These are phyloP conservation scores for Percopsis omiscomaycus DNA, from an alignment of 2,797 vertebrate genomes.

Conservation along the genomic window DNA sequence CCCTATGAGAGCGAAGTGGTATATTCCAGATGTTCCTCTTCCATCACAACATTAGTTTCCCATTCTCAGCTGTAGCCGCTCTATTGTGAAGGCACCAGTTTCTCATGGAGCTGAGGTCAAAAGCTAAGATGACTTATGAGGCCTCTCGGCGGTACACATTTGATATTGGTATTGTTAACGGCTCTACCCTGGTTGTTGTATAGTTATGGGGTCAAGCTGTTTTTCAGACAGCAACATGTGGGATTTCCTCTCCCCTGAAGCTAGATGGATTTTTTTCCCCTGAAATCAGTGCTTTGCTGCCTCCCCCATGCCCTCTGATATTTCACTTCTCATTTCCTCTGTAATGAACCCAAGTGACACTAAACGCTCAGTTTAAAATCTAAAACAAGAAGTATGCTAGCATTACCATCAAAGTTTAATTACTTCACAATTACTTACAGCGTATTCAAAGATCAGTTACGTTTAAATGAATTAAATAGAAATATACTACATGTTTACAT, in stretches of 20 bases:
- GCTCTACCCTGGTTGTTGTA: slow-evolving; percentile 44
- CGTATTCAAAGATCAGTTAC: slow-evolving; percentile 1
- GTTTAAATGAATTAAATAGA: neutral
- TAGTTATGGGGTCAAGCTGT: slow-evolving; percentile 59
- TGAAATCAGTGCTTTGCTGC: slow-evolving; percentile 7
- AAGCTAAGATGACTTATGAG: slow-evolving; percentile 63
- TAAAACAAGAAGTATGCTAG: slow-evolving; percentile 18
- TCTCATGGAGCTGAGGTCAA: slow-evolving; percentile 58
- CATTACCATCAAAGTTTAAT: slow-evolving; percentile 22
- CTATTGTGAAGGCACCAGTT: slow-evolving; percentile 51
- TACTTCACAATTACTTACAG: neutral
- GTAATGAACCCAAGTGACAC: slow-evolving; percentile 27
- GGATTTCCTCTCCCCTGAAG: slow-evolving; percentile 64
- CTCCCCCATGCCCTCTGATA: neutral
- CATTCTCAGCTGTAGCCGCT: slow-evolving; percentile 41
- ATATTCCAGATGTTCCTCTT: slow-evolving; percentile 31
- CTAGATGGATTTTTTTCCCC: slow-evolving; percentile 30
- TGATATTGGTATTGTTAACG: slow-evolving; percentile 44
- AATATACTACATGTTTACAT: neutral
- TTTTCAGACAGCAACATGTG: slow-evolving; percentile 72
- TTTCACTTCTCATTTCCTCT: slow-evolving; percentile 24
- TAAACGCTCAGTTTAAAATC: slow-evolving; percentile 8
- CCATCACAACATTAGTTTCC: slow-evolving; percentile 20
- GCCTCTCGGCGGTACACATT: slow-evolving; percentile 47
- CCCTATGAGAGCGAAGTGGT: slow-evolving; percentile 4